Base-by-base conservation (phyloP, 2,888 invertebrate genomes). In the Noctuana brunneofusca region DNA sequence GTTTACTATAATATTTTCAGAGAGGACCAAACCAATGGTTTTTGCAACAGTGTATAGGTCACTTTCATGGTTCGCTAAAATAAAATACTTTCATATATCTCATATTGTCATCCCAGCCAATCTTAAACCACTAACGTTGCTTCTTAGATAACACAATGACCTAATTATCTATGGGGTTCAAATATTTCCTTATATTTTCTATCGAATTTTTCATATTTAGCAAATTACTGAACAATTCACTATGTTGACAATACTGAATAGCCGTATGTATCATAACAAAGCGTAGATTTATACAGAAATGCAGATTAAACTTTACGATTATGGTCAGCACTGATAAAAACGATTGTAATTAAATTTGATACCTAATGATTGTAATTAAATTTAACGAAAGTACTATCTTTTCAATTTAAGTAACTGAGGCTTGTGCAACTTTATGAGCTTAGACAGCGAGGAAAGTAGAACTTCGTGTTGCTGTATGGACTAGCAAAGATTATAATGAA, bases 291-390 rank as follows among this genome's bases (percentile, higher is more conserved):
- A 84, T 80, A 78, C 78, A 69, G 75, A 78, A 81, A 76, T 73
- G 79, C 76, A 82, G 81, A 86, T 87, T 87, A 80, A 78, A 80
- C 75, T 88, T 87, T 88, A 88, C 86, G 87, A 85, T 87, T 84
- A 84, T 86, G 72, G 84, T 74, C 72, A 74, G 78, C 71, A 69
- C 80, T 79, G 81, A 83, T 83, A 83, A 81, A 80, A 77, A 71
- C 75, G 75, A 81, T 78, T 76, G 78, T 80, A 83, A 86, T 84
- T 83, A 83, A 81, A 74, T 69, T 73, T 50, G n/a, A 65, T 55
- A 64, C 24, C 22, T 58, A 56, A 62, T 66, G 56, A 58, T 64
- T 63, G 52, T 59, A 55, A 64, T 53, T 49, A 41, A 58, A 57
- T 64, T 58, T 64, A 41, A 64, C 57, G 48, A 48, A 18, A 46